Evolutionary conservation across 1,140 invertebrate species (phyloP), one percentile per base, ranked within the genome.

Genomic region (Oryctes rhinoceros): DNA sequence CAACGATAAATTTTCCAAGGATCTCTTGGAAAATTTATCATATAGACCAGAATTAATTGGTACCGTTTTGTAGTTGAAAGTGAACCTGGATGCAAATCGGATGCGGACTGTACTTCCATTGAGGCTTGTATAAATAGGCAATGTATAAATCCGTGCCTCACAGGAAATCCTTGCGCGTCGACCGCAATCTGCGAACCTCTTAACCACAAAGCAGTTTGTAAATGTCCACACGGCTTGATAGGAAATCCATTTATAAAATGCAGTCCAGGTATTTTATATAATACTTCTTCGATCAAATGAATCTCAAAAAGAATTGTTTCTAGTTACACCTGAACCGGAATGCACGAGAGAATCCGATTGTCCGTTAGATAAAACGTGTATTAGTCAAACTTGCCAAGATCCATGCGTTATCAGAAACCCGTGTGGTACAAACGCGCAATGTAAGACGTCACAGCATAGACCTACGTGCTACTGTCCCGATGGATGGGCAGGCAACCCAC

Each of bases 401-500:
- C 94, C 95, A 4, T 98, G 96, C 85, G 84, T 89, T 15, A 90
- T 93, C 3, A 90, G 91, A 48, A 94, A 93, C 84, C 94, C 94
- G 0, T 97, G 96, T 86, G 95, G 95, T 48, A 88, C 90, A 10
- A 92, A 94, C 82, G 95, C 96, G 0, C 91, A 95, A 78, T 97
- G 96, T 84, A 88, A 92, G 15, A 92, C 94, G 0, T 88, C 89
- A 24, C 89, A 92, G 81, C 94, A 96, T 85, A 91, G 94, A 83
- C 94, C 95, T 4, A 92, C 91, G 10, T 97, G 96, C 85, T 91
- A 91, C 81, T 97, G 96, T 88, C 94, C 94, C 35, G 90, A 92
- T 67, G 94, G 94, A 62, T 96, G 94, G 88, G 95, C 94, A 76
- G 96, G 96, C 82, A 94, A 98, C 88, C 96, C 96, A 47, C 92